Percentiles rank a stretch among this genome's conserved stretches.
Conservation (phyloP, 1,140 invertebrate genomes). For the Adelges cooleyi region DNA sequence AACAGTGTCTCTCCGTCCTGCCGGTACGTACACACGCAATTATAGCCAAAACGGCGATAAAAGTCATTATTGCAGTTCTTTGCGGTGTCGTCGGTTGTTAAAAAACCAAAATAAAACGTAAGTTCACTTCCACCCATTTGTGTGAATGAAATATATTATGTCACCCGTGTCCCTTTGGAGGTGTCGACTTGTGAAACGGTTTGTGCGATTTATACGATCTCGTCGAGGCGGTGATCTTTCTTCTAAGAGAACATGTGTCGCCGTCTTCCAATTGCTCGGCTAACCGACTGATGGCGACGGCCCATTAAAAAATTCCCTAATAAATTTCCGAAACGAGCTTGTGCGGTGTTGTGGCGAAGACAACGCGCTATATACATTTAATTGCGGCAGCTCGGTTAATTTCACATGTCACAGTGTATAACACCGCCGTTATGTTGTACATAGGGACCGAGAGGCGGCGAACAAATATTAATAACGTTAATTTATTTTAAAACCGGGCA, state of each 20-base stretch:
- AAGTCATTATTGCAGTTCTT: no score
- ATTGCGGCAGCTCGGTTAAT: neutral
- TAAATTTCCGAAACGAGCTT: neutral
- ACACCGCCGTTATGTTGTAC: no score
- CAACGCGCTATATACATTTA: no score
- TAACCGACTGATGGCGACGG: neutral
- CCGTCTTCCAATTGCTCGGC: neutral
- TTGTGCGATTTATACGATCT: neutral
- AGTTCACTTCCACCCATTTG: neutral
- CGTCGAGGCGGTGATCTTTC: neutral
- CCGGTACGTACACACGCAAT: no score
- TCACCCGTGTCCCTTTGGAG: neutral
- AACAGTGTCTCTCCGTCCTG: no score
- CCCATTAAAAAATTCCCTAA: constrained; percentile 1
- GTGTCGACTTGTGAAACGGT: neutral
- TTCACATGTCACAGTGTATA: neutral
- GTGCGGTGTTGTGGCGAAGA: neutral
- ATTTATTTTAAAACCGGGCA: no score
- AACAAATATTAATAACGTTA: no score
- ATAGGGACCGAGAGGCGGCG: no score
- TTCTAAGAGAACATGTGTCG: constrained; percentile 6
- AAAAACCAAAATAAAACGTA: neutral
- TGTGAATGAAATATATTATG: neutral
- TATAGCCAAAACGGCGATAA: no score
- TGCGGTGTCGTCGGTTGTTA: no score